Conservation (phyloP, 2,113 vertebrate genomes). For the human region GRCh38 chr11:32597501-32598000, state of each 20-base stretch:
- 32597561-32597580: not conserved
- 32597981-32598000: constrained; percentile 59
- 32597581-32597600: not conserved
- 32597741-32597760: constrained; percentile 36
- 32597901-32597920: constrained; percentile 35
- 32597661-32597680: not conserved
- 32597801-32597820: constrained; percentile 37
- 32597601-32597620: not conserved
- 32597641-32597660: constrained; percentile 33
- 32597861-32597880: constrained; percentile 20
- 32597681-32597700: constrained; percentile 43
- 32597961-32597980: constrained; percentile 39
- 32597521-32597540: not conserved
- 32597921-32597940: constrained; percentile 38
- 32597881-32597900: not conserved
- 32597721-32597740: not conserved
- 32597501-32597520: constrained; percentile 30
- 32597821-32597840: not conserved
- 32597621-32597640: constrained; percentile 3
- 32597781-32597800: not conserved
- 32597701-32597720: not conserved
- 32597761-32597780: not conserved
- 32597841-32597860: not conserved
- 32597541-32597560: not conserved
- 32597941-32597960: constrained; percentile 21